Evolutionary conservation across 2,797 vertebrate genomes (phyloP).

Genomic region (Rhabdomys pumilio): DNA sequence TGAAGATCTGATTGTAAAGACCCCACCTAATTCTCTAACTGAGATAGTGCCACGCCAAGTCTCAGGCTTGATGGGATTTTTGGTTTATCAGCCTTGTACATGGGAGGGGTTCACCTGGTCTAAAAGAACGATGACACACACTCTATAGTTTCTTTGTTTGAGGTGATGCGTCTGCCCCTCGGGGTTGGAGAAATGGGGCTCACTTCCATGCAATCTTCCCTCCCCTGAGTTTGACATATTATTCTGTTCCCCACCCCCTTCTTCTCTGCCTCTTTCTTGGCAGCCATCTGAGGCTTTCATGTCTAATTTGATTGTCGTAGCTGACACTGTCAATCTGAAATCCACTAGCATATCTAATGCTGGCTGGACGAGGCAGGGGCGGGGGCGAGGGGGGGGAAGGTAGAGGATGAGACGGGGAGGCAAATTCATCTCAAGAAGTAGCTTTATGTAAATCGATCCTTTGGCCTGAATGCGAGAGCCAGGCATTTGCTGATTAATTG

Average conservation of each 20-base stretch:
- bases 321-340: conserved; percentile 90
- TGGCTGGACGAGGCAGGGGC: conserved; percentile 76
- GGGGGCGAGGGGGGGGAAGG: neutral
- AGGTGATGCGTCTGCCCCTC: neutral
- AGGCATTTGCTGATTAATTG: conserved; percentile 89
- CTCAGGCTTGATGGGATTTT: neutral
- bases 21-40: conserved; percentile 4
- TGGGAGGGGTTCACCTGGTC: neutral
- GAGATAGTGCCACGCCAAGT: neutral
- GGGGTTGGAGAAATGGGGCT: conserved; percentile 26
- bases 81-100: neutral
- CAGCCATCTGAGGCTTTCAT: conserved; percentile 83
- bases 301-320: conserved; percentile 88
- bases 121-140: neutral
- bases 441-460: conserved; percentile 89
- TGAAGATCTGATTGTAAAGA: conserved; percentile 5
- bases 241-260: neutral
- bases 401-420: neutral
- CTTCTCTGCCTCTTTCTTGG: conserved; percentile 37
- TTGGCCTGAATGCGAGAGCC: conserved; percentile 74
- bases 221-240: conserved; percentile 23
- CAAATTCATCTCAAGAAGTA: conserved; percentile 89
- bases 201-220: neutral
- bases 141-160: conserved; percentile 30
- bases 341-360: conserved; percentile 86